Percentiles rank a stretch among this genome's conserved stretches.
phyloP scores from a whole-genome alignment of 1,140 invertebrate genomes.

The Pemphigus obesinymphae region DNA sequence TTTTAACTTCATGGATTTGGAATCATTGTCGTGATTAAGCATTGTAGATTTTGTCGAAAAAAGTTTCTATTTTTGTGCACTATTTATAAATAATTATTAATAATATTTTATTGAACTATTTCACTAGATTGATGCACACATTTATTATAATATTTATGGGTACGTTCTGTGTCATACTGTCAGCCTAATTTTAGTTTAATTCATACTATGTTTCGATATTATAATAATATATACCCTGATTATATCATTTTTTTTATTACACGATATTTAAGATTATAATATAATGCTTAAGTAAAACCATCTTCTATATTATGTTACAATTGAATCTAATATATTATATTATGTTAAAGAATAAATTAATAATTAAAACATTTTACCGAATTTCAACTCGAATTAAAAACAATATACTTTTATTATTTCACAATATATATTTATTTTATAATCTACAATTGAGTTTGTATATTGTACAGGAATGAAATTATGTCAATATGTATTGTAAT shows the following conservation, averaged over 20 bases:
- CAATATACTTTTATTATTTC: background rate
- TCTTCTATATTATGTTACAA: background rate
- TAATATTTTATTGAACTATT: background rate
- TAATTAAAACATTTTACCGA: constrained; percentile 1
- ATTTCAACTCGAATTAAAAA: constrained; percentile 6
- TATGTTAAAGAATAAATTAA: background rate
- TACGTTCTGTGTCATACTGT: background rate
- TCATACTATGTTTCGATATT: background rate
- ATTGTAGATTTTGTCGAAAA: background rate
- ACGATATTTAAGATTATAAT: constrained; percentile 1
- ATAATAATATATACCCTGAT: background rate
- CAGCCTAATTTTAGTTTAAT: background rate
- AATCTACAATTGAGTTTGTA: background rate
- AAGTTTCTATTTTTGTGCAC: background rate
- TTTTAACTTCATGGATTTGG: constrained; percentile 18
- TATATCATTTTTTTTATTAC: background rate
- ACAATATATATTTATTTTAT: background rate
- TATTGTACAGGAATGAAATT: background rate
- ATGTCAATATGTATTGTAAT: no score
- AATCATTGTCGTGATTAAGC: background rate
- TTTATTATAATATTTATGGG: background rate
- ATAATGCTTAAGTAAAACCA: background rate
- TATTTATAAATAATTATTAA: background rate
- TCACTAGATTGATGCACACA: background rate
- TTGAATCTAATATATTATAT: background rate